Conservation (phyloP, 2,797 vertebrate genomes). For the Betta splendens region DNA sequence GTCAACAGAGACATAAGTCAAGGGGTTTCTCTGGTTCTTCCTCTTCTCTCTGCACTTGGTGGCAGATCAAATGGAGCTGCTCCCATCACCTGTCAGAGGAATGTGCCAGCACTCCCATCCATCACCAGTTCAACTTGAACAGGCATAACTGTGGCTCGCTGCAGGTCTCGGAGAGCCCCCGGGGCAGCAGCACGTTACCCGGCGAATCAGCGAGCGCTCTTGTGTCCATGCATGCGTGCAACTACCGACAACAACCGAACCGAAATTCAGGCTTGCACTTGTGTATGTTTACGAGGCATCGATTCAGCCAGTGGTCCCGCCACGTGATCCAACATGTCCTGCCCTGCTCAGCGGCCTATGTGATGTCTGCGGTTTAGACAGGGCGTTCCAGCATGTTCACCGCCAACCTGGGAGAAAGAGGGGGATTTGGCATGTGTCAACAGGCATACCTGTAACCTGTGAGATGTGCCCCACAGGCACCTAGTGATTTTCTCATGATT, state of each 20-base stretch:
- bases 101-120: slow-evolving; percentile 75
- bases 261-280: slow-evolving; percentile 45
- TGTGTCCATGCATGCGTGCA: slow-evolving; percentile 3
- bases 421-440: slow-evolving; percentile 85
- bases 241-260: slow-evolving; percentile 34
- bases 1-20: slow-evolving; percentile 43
- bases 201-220: slow-evolving; percentile 36
- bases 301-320: slow-evolving; percentile 62
- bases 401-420: slow-evolving; percentile 73
- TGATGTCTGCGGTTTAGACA: slow-evolving; percentile 87
- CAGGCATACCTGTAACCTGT: slow-evolving; percentile 84
- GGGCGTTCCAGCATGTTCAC: slow-evolving; percentile 80
- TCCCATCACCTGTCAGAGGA: slow-evolving; percentile 83
- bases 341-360: slow-evolving; percentile 78
- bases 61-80: slow-evolving; percentile 82
- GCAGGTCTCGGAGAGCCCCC: slow-evolving; percentile 65
- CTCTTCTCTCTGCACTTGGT: slow-evolving; percentile 78
- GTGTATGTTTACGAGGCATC: slow-evolving; percentile 63
- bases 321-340: slow-evolving; percentile 83
- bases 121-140: slow-evolving; percentile 73
- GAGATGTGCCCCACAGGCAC: slow-evolving; percentile 81
- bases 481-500: slow-evolving; percentile 85
- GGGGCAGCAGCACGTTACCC: slow-evolving; percentile 56
- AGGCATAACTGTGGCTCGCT: slow-evolving; percentile 58
- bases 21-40: slow-evolving; percentile 65